phyloP scores from a whole-genome alignment of 2,113 vertebrate genomes.

The Benitochromis conjunctus region DNA sequence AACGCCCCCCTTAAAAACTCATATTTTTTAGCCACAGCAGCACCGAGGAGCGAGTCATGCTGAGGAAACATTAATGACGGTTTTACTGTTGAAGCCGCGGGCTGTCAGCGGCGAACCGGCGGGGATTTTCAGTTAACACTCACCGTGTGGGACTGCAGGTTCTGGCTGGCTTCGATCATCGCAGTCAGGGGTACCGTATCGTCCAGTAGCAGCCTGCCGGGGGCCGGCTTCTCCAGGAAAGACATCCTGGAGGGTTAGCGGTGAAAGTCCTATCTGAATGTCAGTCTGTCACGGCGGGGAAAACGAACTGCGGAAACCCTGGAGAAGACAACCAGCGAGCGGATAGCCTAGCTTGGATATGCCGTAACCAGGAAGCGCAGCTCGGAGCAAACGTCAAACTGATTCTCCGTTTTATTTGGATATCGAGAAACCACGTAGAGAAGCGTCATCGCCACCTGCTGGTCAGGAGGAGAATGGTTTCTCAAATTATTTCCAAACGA shows the following conservation, averaged over 20 bases:
- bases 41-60: no score
- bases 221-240: constrained; percentile 82
- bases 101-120: neutral
- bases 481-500: neutral
- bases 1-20: neutral
- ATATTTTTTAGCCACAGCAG: neutral
- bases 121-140: constrained; percentile 9
- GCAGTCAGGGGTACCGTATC: constrained; percentile 87
- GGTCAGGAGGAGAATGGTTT: neutral
- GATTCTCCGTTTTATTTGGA: neutral
- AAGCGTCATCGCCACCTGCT: neutral
- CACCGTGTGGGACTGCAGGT: constrained; percentile 91
- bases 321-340: neutral
- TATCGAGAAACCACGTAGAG: neutral
- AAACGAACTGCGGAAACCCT: neutral
- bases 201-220: constrained; percentile 83
- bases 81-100: rapidly evolving
- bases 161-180: constrained; percentile 90
- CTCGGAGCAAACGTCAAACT: neutral
- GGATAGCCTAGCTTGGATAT: constrained; percentile 11
- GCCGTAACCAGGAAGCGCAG: constrained; percentile 33
- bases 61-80: rapidly evolving
- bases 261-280: neutral
- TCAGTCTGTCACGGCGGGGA: neutral
- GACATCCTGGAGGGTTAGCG: constrained; percentile 73